Conservation (phyloP, 1,140 invertebrate species). For the Orchesella cincta region DNA sequence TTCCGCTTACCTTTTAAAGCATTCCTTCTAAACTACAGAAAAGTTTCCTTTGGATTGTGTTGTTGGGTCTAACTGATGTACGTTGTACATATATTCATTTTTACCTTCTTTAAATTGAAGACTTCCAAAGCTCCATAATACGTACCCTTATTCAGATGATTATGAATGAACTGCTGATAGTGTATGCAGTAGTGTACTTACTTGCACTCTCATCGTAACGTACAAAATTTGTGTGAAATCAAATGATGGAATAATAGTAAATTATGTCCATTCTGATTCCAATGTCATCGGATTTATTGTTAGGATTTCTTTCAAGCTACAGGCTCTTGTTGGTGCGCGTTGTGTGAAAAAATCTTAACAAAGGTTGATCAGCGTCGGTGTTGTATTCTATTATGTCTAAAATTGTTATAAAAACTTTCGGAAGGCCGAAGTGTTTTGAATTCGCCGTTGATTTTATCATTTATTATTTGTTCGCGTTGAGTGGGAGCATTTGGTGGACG, state of each 20-base stretch:
- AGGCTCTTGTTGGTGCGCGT: slow-evolving; percentile 12
- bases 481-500: not conserved
- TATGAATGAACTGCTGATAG: not conserved
- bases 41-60: too few species aligned
- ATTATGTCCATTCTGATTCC: not conserved
- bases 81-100: too few species aligned
- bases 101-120: too few species aligned
- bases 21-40: too few species aligned
- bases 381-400: slow-evolving; percentile 21
- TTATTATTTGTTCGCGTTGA: too few species aligned
- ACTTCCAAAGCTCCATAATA: too few species aligned
- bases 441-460: too few species aligned
- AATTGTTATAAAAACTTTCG: not conserved
- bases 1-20: too few species aligned
- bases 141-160: not conserved
- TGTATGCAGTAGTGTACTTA: not conserved
- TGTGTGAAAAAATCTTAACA: slow-evolving; percentile 17
- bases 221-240: not conserved
- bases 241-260: not conserved
- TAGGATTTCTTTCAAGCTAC: not conserved
- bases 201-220: not conserved
- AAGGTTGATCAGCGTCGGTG: slow-evolving; percentile 4
- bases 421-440: too few species aligned
- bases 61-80: too few species aligned
- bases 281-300: not conserved